Conservation (phyloP, 2,797 vertebrate genomes). For the Xerus rutilus region DNA sequence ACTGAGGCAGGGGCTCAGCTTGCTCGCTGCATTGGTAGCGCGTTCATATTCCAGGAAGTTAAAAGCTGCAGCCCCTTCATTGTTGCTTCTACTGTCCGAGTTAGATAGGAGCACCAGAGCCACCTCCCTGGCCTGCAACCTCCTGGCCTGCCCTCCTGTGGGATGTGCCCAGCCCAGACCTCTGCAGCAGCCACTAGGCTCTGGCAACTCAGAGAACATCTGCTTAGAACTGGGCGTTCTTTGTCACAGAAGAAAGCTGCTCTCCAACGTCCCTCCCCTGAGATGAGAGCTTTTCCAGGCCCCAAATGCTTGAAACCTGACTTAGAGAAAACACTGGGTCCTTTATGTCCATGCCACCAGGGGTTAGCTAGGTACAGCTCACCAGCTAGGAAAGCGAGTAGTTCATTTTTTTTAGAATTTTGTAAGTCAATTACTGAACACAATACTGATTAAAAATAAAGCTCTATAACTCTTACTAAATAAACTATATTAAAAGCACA, state of each 20-base stretch:
- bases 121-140: not conserved
- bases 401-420: not conserved
- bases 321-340: not conserved
- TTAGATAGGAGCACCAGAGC: not conserved
- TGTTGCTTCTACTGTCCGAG: not conserved
- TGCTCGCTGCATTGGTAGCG: no score
- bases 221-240: no score
- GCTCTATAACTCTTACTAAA: not conserved
- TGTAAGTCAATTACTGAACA: not conserved
- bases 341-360: not conserved
- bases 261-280: not conserved
- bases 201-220: not conserved
- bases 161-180: not conserved
- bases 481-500: not conserved
- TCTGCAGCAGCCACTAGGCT: no score
- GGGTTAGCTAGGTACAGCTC: not conserved
- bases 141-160: rapidly evolving
- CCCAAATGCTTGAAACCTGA: not conserved
- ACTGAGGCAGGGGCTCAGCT: no score
- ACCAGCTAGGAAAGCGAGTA: rapidly evolving
- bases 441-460: not conserved
- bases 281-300: not conserved
- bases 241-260: not conserved
- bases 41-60: not conserved
- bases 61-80: not conserved